Conservation (phyloP, 2,797 vertebrate species). For the Chrosomus eos region DNA sequence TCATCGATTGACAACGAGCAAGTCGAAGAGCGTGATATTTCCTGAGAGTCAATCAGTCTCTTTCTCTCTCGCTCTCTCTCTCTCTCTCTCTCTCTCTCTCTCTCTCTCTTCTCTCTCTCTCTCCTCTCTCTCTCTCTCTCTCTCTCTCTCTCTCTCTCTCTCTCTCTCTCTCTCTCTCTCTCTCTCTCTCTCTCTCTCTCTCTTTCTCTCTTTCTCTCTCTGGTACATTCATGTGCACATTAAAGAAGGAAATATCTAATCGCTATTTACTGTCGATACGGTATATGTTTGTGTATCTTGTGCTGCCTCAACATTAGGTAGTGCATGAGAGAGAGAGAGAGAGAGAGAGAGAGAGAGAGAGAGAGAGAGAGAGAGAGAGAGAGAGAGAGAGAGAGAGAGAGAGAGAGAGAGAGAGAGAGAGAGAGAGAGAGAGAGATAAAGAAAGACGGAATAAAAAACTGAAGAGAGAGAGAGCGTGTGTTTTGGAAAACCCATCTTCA, state of each 20-base stretch:
- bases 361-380: neutral
- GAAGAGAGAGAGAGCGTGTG: neutral
- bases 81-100: neutral
- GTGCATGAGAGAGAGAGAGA: neutral
- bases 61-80: neutral
- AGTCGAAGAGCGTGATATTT: constrained; percentile 50
- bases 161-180: neutral
- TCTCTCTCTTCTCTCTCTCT: neutral
- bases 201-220: neutral
- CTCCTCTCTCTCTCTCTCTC: no score
- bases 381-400: constrained; percentile 14
- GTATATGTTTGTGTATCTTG: neutral
- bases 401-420: neutral
- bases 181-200: neutral
- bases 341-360: neutral
- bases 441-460: no score
- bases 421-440: neutral
- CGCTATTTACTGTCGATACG: neutral
- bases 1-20: constrained; percentile 66
- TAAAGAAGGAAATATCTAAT: constrained; percentile 25
- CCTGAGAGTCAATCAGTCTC: constrained; percentile 26
- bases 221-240: constrained; percentile 23
- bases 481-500: constrained; percentile 32
- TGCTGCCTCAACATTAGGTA: neutral
- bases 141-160: no score